Evolutionary conservation across 2,797 vertebrate genomes (phyloP).

Genomic region (Diglossa cyanea): DNA sequence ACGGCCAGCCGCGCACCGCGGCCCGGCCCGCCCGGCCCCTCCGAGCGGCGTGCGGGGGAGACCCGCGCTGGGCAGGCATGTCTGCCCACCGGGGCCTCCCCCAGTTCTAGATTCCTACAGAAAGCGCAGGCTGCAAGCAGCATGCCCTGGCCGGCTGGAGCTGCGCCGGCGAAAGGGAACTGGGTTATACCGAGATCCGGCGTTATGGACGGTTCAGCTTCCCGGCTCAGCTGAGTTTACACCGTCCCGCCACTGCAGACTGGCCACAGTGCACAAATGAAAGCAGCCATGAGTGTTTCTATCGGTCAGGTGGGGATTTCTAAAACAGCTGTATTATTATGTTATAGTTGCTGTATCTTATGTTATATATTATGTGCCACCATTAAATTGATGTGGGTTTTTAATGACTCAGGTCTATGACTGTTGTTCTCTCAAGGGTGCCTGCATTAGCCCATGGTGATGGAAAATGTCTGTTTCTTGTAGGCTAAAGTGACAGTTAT

Average conservation of each 20-base stretch:
- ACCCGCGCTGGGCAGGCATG: rapidly evolving
- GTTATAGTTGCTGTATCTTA: background rate
- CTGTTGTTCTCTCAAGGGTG: background rate
- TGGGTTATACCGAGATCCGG: background rate
- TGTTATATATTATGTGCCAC: background rate
- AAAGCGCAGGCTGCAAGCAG: background rate
- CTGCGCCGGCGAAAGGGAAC: no score
- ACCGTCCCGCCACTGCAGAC: rapidly evolving
- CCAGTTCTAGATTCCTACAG: rapidly evolving
- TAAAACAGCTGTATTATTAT: background rate
- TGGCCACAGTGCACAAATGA: background rate
- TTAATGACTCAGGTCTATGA: background rate
- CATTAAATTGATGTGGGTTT: background rate
- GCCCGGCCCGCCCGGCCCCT: background rate
- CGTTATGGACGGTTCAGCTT: rapidly evolving
- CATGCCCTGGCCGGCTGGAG: rapidly evolving
- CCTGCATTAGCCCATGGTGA: background rate
- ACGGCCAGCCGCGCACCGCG: background rate
- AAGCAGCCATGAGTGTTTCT: background rate
- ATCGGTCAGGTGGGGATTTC: background rate
- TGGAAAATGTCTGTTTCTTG: background rate
- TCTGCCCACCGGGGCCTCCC: rapidly evolving
- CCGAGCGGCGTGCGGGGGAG: rapidly evolving
- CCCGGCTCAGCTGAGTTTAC: rapidly evolving
- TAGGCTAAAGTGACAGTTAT: background rate